phyloP scores from a whole-genome alignment of 2,888 invertebrate species.

The Caenorhabditis afra region DNA sequence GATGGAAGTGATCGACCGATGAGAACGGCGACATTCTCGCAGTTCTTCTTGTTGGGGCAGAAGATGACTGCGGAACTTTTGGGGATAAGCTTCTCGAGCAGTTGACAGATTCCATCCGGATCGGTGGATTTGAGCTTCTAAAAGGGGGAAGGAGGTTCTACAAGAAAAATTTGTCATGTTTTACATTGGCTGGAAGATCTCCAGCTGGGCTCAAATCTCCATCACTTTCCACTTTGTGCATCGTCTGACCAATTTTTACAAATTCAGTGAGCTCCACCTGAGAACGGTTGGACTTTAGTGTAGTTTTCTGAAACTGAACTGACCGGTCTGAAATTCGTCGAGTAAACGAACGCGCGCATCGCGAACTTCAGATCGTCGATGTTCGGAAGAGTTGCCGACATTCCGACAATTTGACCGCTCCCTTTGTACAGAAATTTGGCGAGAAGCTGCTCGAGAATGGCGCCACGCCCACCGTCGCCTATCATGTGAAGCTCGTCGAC shows the following conservation, averaged over 20 bases:
- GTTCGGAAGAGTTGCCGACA: constrained; percentile 98
- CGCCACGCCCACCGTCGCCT: constrained; percentile 89
- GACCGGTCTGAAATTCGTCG: constrained; percentile 90
- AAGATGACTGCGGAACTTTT: constrained; percentile 90
- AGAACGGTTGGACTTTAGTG: no score
- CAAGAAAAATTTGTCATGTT: not conserved
- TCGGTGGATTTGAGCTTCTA: constrained; percentile 60
- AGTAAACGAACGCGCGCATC: constrained; percentile 88
- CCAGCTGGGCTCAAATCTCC: constrained; percentile 57
- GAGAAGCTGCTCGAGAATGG: constrained; percentile 89
- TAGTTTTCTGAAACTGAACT: no score
- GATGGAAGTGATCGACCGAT: constrained; percentile 85
- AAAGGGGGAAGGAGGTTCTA: constrained; percentile 2
- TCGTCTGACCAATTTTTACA: constrained; percentile 65
- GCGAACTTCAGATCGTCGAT: constrained; percentile 88
- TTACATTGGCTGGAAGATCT: constrained; percentile 64
- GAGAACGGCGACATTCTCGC: constrained; percentile 90
- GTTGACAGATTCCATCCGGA: constrained; percentile 66
- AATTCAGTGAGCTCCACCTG: constrained; percentile 61
- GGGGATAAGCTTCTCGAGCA: constrained; percentile 86
- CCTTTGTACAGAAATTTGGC: constrained; percentile 86
- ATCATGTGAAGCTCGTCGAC: constrained; percentile 94
- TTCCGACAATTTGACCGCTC: constrained; percentile 90
- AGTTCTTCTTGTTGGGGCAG: constrained; percentile 93
- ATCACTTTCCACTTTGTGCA: constrained; percentile 51